Percentiles rank a stretch among this genome's conserved stretches.
These are phyloP conservation scores for Lepidurus couesii DNA, from an alignment of 1,140 invertebrate genomes.

Conservation along the genomic window DNA sequence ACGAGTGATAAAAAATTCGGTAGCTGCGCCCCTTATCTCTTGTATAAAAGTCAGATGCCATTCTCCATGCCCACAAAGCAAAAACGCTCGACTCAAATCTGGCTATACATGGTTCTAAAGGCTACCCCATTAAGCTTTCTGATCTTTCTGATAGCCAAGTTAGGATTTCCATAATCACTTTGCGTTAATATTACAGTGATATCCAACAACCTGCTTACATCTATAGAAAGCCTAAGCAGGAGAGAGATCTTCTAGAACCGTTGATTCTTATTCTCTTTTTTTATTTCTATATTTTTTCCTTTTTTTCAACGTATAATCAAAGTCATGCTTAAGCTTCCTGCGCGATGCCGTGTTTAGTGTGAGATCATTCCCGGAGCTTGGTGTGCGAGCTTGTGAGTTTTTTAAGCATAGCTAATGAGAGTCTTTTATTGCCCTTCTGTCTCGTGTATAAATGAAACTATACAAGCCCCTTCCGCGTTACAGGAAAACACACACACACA, in stretches of 20 bases:
- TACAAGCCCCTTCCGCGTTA: not conserved
- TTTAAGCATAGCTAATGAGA: constrained; percentile 10
- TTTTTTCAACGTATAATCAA: constrained; percentile 6
- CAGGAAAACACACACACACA: not conserved
- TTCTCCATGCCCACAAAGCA: not conserved
- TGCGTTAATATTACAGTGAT: constrained; percentile 11
- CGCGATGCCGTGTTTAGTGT: not conserved
- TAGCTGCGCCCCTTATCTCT: not conserved
- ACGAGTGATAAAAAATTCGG: constrained; percentile 6
- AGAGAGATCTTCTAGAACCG: not conserved
- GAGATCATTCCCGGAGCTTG: constrained; percentile 17
- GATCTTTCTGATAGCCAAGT: not conserved
- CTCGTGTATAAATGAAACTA: not conserved
- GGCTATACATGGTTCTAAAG: not conserved
- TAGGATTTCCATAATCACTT: constrained; percentile 2
- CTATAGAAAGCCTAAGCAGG: not conserved
- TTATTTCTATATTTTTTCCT: not conserved
- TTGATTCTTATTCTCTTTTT: not conserved
- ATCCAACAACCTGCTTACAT: not conserved
- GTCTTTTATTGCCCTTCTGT: constrained; percentile 2
- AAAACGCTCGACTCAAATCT: not conserved
- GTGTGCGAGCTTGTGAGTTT: not conserved
- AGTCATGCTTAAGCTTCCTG: constrained; percentile 18
- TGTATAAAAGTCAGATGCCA: constrained; percentile 12
- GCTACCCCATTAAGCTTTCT: constrained; percentile 3